These are phyloP conservation scores for Epinephelus cyanopodus DNA, from an alignment of 2,113 vertebrate genomes.

Conservation along the genomic window DNA sequence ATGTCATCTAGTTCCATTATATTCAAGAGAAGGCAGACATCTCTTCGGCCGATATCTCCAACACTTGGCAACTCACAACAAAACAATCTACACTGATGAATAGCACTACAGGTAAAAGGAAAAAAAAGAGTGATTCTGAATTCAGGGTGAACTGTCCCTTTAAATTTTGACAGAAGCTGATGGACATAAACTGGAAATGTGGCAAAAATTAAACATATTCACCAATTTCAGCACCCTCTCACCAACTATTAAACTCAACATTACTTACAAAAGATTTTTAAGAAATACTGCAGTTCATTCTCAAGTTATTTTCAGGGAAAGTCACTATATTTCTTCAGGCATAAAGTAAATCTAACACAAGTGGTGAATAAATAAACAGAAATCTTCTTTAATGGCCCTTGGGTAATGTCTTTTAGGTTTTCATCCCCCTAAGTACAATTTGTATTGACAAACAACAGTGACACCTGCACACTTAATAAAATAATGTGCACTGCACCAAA, in stretches of 20 bases:
- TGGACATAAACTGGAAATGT: not conserved
- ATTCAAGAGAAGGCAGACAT: too few species aligned
- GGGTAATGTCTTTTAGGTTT: conserved; percentile 18
- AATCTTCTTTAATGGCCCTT: conserved; percentile 17
- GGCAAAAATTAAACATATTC: too few species aligned
- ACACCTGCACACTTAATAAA: conserved; percentile 62
- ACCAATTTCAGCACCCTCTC: not conserved
- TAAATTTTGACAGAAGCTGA: not conserved
- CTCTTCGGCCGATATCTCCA: too few species aligned
- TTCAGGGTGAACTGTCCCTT: too few species aligned
- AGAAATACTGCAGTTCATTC: not conserved
- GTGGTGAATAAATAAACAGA: conserved; percentile 17
- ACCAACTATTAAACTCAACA: not conserved
- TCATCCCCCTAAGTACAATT: conserved; percentile 7
- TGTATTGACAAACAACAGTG: conserved; percentile 41
- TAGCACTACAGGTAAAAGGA: too few species aligned
- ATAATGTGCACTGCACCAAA: conserved; percentile 38
- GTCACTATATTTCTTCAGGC: not conserved
- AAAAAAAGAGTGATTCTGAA: too few species aligned
- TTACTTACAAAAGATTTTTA: too few species aligned
- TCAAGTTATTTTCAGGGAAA: not conserved
- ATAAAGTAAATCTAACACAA: not conserved
- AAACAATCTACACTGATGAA: too few species aligned
- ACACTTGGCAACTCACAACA: too few species aligned
- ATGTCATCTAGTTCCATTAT: too few species aligned